These are phyloP conservation scores for Nephotettix cincticeps DNA, from an alignment of 1,140 invertebrate species.

Conservation along the genomic window DNA sequence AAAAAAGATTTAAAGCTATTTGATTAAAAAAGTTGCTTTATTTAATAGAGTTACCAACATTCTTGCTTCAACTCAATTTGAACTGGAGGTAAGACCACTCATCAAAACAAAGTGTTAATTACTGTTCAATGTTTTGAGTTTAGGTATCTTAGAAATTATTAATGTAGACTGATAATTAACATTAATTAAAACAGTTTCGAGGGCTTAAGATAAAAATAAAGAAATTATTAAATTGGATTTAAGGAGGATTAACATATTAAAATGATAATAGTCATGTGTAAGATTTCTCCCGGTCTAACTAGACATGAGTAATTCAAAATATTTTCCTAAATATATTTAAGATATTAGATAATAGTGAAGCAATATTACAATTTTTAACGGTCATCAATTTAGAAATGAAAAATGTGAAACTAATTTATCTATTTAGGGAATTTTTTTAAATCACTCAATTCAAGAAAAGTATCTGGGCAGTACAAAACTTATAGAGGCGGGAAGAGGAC, in stretches of 20 bases:
- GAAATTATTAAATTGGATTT: not conserved
- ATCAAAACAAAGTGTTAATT: not conserved
- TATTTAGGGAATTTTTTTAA: no score
- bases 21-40: no score
- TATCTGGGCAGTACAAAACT: no score
- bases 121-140: not conserved
- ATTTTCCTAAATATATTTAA: not conserved
- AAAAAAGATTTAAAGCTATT: no score
- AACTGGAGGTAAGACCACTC: not conserved
- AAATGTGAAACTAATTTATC: not conserved
- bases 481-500: no score
- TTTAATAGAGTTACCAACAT: not conserved
- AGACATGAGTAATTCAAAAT: not conserved
- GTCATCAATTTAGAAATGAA: not conserved
- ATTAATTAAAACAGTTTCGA: not conserved
- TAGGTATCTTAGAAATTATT: not conserved
- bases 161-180: not conserved
- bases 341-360: not conserved
- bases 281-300: not conserved
- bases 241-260: not conserved
- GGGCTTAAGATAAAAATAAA: not conserved
- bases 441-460: no score
- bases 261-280: not conserved
- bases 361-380: not conserved
- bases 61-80: not conserved